Conservation (phyloP, 2,113 vertebrate genomes). For the Menura novaehollandiae region DNA sequence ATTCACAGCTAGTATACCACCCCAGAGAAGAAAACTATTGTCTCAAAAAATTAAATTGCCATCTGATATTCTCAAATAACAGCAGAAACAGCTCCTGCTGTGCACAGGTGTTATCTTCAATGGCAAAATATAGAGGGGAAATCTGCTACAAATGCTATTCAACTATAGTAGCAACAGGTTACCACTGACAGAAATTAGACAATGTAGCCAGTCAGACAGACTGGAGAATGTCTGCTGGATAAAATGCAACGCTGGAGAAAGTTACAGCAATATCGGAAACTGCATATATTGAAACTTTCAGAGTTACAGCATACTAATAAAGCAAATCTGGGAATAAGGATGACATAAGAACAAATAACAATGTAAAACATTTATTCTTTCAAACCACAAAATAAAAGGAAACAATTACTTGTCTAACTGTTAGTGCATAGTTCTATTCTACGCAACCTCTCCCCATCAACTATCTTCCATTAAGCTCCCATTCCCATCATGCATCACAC, state of each 20-base stretch:
- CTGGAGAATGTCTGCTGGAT: background rate
- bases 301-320: background rate
- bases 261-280: background rate
- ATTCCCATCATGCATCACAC: background rate
- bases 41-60: background rate
- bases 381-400: background rate
- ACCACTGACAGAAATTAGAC: background rate
- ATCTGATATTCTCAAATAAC: background rate
- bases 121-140: background rate
- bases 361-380: background rate
- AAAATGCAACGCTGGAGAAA: background rate
- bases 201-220: background rate
- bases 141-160: background rate
- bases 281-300: background rate
- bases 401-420: background rate
- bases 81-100: background rate
- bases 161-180: background rate
- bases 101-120: background rate
- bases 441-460: background rate
- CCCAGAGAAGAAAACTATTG: background rate
- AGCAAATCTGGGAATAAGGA: background rate
- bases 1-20: background rate
- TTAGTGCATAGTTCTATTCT: background rate
- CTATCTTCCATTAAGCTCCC: background rate
- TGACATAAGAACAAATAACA: background rate